These are phyloP conservation scores for Seriola quinqueradiata DNA, from an alignment of 2,113 vertebrate species.

Conservation along the genomic window DNA sequence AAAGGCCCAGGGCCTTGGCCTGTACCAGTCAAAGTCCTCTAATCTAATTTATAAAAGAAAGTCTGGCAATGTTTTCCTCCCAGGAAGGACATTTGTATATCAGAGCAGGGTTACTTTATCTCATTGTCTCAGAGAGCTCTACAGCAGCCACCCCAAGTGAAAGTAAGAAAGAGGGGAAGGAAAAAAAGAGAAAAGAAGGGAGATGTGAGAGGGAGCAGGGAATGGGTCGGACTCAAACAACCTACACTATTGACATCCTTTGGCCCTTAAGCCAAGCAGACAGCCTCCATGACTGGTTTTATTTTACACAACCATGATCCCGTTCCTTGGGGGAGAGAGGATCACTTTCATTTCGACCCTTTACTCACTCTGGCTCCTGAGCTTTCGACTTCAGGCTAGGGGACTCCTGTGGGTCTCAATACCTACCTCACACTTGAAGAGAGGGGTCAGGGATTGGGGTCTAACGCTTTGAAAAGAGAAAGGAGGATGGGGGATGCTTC, in stretches of 20 bases:
- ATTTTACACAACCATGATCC: slow-evolving; percentile 78
- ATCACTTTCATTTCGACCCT: slow-evolving; percentile 81
- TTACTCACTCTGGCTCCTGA: slow-evolving; percentile 69
- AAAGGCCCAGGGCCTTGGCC: slow-evolving; percentile 64
- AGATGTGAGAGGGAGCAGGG: slow-evolving; percentile 16
- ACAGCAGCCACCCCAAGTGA: slow-evolving; percentile 23
- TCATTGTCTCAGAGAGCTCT: slow-evolving; percentile 54
- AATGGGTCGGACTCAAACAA: slow-evolving; percentile 57
- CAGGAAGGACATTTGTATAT: slow-evolving; percentile 69
- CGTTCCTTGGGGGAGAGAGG: slow-evolving; percentile 73
- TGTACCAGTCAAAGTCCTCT: slow-evolving; percentile 63
- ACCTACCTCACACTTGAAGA: slow-evolving; percentile 72
- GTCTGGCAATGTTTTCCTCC: slow-evolving; percentile 75
- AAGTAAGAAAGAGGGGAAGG: slow-evolving; percentile 1
- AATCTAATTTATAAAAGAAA: slow-evolving; percentile 80
- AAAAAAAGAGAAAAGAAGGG: neutral
- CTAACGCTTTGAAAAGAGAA: slow-evolving; percentile 56
- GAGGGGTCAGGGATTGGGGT: slow-evolving; percentile 70
- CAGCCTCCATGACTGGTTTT: slow-evolving; percentile 76
- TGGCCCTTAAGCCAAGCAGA: slow-evolving; percentile 71
- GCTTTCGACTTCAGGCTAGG: slow-evolving; percentile 75
- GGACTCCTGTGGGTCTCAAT: slow-evolving; percentile 73
- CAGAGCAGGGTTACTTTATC: slow-evolving; percentile 53
- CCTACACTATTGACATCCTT: slow-evolving; percentile 74
- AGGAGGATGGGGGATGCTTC: slow-evolving; percentile 40